Base-by-base conservation (phyloP, 1,140 invertebrate genomes). In the Aphaenogaster ashmeadi region DNA sequence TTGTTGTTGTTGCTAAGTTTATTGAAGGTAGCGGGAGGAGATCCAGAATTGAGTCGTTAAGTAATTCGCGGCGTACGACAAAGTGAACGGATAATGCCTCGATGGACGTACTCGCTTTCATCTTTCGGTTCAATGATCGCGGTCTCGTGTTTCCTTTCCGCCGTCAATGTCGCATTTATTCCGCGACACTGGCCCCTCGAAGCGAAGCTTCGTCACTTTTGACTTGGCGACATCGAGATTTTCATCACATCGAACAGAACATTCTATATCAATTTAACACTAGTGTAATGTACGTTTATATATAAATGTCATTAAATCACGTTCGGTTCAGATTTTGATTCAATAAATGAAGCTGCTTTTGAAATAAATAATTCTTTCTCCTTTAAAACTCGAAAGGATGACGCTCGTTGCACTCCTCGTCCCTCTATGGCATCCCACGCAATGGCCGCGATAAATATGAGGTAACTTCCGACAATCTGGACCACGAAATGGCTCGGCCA, bases 391-490 rank as follows among this genome's bases (percentile, higher is more conserved):
- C 38, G 27, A 41, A 33, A 72, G 18, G 7, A 60, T 54, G 33
- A n/a, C 38, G 15, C n/a, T 67, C 41, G 15, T 79, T 62, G 44
- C 27, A 18, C 13, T 18, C 62, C 44, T 62, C 64, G 13, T 36
- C 47, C 13, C 41, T 69, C 41, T 69, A 27, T 21, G 38, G 15
- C 33, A 52, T 47, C 27, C 66, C 41, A 18, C 54, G 80, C 58
- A 72, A 86, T 27, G 27, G 21, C 41, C 47, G 47, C 67, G 64
- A 80, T 86, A 89, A 90, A 90, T 81, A 90, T 89, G 58, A 83
- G 27, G 69, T 84, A 84, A 84, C 80, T 74, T 83, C 86, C 66
- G 86, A 71, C 86, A 50, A 54, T 5, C 44, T 52, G 44, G 47
- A 87, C 79, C 64, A n/a, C 67, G 47, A 81, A 64, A 89, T 88